phyloP scores from a whole-genome alignment of 2,797 vertebrate genomes.

The Aulostomus chinensis region DNA sequence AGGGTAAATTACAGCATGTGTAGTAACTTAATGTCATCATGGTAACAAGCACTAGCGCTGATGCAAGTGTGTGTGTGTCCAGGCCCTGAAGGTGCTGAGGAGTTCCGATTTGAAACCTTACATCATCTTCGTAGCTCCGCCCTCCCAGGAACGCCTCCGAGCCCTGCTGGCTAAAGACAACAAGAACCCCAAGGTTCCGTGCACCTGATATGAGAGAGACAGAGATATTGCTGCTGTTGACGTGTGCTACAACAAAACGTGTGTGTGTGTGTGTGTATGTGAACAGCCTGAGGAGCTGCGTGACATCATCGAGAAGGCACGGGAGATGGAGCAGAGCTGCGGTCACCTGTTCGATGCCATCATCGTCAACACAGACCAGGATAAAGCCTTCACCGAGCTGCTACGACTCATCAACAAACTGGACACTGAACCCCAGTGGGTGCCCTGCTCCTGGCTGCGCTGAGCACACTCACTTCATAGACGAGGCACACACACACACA shows the following conservation, averaged over 20 bases:
- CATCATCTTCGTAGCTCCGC: slow-evolving; percentile 97
- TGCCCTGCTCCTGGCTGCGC: slow-evolving; percentile 94
- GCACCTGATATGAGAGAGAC: too few relatives aligned
- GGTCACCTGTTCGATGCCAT: slow-evolving; percentile 95
- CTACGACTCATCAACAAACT: slow-evolving; percentile 96
- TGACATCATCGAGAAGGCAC: slow-evolving; percentile 96
- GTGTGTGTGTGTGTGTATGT: background rate
- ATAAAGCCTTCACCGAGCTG: slow-evolving; percentile 91
- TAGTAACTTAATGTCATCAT: too few relatives aligned
- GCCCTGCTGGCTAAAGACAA: slow-evolving; percentile 93
- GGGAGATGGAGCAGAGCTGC: slow-evolving; percentile 97
- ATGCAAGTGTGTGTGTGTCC: slow-evolving; percentile 12
- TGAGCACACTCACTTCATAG: slow-evolving; percentile 54
- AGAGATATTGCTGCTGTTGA: background rate
- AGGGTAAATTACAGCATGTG: slow-evolving; percentile 1
- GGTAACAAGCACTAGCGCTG: too few relatives aligned
- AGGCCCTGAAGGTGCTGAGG: slow-evolving; percentile 93
- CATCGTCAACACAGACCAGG: slow-evolving; percentile 93
- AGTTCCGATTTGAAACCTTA: slow-evolving; percentile 98
- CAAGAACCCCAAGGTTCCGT: slow-evolving; percentile 92
- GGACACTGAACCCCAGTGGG: slow-evolving; percentile 98
- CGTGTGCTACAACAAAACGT: background rate
- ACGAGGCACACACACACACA: slow-evolving; percentile 2
- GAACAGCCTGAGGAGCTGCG: slow-evolving; percentile 82
- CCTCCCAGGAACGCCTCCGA: slow-evolving; percentile 93